Evolutionary conservation across 2,113 vertebrate genomes (phyloP).

Genomic region (Lepus americanus): DNA sequence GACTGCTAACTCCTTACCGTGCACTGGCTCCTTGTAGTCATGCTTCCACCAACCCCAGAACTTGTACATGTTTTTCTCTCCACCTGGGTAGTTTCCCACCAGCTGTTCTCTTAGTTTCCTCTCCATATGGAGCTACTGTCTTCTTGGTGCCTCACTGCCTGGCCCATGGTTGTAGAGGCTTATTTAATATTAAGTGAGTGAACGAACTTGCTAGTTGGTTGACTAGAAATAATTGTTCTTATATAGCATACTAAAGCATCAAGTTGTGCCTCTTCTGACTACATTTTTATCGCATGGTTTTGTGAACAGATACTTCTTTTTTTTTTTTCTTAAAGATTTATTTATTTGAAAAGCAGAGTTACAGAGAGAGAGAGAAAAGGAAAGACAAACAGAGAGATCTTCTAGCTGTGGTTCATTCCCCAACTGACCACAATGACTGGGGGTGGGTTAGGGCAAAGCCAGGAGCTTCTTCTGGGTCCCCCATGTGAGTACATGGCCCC

Average conservation of each 20-base stretch:
- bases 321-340: no score
- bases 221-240: neutral
- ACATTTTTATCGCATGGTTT: neutral
- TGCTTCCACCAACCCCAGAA: neutral
- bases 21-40: neutral
- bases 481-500: no score
- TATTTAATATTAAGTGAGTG: neutral
- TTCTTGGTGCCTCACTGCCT: neutral
- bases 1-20: no score
- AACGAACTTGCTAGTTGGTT: neutral
- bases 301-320: neutral
- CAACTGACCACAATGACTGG: no score
- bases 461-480: no score
- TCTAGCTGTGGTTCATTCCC: no score
- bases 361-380: no score
- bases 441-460: no score
- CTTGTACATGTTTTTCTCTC: rapidly evolving
- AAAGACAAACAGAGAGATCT: no score
- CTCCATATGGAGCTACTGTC: neutral
- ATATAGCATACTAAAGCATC: neutral
- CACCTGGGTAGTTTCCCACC: neutral
- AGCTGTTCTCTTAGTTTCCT: neutral
- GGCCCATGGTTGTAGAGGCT: neutral
- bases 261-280: neutral
- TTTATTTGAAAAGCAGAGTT: no score